phyloP scores from a whole-genome alignment of 1,140 invertebrate species.

The Drosophila varians region DNA sequence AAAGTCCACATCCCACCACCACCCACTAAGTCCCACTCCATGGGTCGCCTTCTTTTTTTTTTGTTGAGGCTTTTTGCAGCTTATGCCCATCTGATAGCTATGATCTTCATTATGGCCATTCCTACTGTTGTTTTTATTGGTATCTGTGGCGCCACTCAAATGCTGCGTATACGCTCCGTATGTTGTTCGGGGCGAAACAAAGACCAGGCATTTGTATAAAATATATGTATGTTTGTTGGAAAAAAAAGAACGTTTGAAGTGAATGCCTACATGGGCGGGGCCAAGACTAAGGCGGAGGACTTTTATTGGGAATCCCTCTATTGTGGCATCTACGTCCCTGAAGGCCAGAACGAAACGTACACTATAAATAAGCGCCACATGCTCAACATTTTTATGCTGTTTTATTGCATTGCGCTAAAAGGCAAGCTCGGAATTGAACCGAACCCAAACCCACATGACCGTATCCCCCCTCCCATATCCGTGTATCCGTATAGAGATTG shows the following conservation, averaged over 20 bases:
- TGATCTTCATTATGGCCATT: slow-evolving; percentile 53
- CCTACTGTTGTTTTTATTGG: slow-evolving; percentile 49
- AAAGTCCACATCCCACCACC: neutral
- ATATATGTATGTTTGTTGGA: too few relatives aligned
- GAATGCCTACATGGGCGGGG: neutral
- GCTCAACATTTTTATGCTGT: slow-evolving; percentile 80
- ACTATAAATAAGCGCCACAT: slow-evolving; percentile 77
- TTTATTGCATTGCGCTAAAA: slow-evolving; percentile 77
- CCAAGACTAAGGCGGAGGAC: neutral
- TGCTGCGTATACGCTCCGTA: slow-evolving; percentile 62
- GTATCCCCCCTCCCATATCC: slow-evolving; percentile 1
- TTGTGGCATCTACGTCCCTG: slow-evolving; percentile 1
- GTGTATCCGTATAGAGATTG: neutral
- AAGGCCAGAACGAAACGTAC: neutral
- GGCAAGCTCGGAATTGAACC: slow-evolving; percentile 45
- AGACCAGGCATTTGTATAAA: slow-evolving; percentile 62
- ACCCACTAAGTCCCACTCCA: neutral
- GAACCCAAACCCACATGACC: slow-evolving; percentile 12
- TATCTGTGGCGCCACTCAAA: slow-evolving; percentile 72
- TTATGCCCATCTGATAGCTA: slow-evolving; percentile 63
- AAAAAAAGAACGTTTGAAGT: slow-evolving; percentile 48
- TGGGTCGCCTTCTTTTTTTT: neutral
- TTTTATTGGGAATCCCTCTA: neutral
- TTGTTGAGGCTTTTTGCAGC: slow-evolving; percentile 5
- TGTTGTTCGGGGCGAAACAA: slow-evolving; percentile 23